These are phyloP conservation scores for Anas platyrhynchos DNA, from an alignment of 2,113 vertebrate species.

Conservation along the genomic window DNA sequence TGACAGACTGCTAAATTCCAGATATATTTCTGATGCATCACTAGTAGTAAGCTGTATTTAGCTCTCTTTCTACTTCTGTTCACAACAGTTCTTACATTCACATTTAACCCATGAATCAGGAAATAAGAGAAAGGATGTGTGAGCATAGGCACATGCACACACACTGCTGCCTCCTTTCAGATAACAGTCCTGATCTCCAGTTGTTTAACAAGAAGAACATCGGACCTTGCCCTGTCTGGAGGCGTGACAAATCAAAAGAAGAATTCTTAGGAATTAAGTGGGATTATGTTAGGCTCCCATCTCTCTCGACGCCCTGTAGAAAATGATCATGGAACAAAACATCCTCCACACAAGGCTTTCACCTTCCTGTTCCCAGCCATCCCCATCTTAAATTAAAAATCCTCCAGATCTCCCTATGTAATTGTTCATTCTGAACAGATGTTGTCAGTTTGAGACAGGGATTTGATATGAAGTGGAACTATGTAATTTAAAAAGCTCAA, in stretches of 20 bases:
- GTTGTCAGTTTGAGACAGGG: background rate
- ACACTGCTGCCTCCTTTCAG: background rate
- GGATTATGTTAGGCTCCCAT: background rate
- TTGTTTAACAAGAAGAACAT: background rate
- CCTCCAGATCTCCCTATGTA: background rate
- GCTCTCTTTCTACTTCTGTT: background rate
- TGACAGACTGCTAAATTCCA: background rate
- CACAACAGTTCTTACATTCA: background rate
- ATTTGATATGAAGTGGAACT: background rate
- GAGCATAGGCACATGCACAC: background rate
- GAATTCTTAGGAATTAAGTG: slow-evolving; percentile 1
- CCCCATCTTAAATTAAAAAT: background rate
- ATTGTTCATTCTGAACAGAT: background rate
- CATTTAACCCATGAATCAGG: background rate
- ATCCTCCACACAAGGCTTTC: background rate
- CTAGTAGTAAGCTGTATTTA: background rate
- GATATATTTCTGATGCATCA: background rate
- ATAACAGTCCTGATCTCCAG: background rate
- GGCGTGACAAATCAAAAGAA: background rate
- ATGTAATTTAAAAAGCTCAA: background rate
- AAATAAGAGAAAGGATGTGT: background rate
- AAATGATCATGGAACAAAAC: background rate
- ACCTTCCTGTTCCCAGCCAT: background rate
- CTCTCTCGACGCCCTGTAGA: accelerated
- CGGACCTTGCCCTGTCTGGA: background rate